Percentiles rank a stretch among this genome's conserved stretches.
These are phyloP conservation scores for Athetis lepigone DNA, from an alignment of 2,888 invertebrate species.

Conservation along the genomic window DNA sequence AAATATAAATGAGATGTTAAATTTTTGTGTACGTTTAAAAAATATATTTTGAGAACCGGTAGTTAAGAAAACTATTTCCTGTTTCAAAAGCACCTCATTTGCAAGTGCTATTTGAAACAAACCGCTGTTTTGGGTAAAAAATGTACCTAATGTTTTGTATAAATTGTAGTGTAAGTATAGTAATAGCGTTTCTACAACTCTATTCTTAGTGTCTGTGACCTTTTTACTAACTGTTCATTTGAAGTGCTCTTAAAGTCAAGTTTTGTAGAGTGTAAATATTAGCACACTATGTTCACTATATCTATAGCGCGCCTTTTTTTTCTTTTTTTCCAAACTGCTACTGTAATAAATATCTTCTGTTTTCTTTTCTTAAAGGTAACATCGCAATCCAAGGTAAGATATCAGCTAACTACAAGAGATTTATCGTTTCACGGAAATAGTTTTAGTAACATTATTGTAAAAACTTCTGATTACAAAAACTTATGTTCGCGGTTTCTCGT, in stretches of 20 bases:
- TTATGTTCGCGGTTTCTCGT: no score
- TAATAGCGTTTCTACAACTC: neutral
- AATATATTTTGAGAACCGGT: no score
- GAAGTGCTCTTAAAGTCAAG: neutral
- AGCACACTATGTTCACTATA: conserved; percentile 7
- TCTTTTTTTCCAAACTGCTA: conserved; percentile 37
- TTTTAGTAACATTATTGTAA: neutral
- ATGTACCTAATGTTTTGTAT: neutral
- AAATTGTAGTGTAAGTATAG: neutral
- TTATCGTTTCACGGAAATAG: neutral
- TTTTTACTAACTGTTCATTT: neutral
- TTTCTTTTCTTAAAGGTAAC: conserved; percentile 64
- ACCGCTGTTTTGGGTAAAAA: neutral
- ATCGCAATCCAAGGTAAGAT: conserved; percentile 53
- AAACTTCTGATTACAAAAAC: neutral
- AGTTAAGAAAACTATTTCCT: no score
- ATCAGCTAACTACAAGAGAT: conserved; percentile 37
- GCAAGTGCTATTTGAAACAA: no score
- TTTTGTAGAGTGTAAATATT: conserved; percentile 12
- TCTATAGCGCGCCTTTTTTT: conserved; percentile 14
- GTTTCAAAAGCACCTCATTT: no score
- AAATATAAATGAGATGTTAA: neutral
- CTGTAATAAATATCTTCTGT: conserved; percentile 48
- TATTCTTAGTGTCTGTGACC: neutral
- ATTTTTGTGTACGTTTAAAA: no score